Evolutionary conservation across 2,888 invertebrate species (phyloP).

Genomic region (Horisme vitalbata): DNA sequence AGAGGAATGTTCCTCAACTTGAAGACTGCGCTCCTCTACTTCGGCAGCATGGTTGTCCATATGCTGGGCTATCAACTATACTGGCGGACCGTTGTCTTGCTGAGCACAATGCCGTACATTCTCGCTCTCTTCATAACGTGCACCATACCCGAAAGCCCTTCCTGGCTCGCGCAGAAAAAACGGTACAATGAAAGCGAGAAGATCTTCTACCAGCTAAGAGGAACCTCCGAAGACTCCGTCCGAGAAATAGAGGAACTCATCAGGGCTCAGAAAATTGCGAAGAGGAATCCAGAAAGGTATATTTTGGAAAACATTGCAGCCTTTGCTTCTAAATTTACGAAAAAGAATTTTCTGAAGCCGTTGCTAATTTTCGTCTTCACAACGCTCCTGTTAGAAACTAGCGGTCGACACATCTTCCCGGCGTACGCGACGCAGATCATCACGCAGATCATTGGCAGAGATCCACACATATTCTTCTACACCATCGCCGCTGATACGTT

Average conservation of each 20-base stretch:
- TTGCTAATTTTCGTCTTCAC: slow-evolving; percentile 35
- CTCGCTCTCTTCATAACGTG: slow-evolving; percentile 50
- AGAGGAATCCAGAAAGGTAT: background rate
- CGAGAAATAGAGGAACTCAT: slow-evolving; percentile 45
- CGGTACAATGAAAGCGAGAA: slow-evolving; percentile 67
- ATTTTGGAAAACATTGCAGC: slow-evolving; percentile 4
- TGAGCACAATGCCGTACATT: slow-evolving; percentile 43
- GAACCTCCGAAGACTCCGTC: slow-evolving; percentile 43
- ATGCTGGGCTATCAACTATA: slow-evolving; percentile 42
- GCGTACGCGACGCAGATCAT: slow-evolving; percentile 47
- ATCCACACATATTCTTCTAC: slow-evolving; percentile 35
- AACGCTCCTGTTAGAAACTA: slow-evolving; percentile 38
- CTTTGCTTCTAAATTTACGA: slow-evolving; percentile 31
- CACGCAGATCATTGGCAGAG: slow-evolving; percentile 34
- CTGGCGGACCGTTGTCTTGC: slow-evolving; percentile 51
- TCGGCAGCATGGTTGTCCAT: slow-evolving; percentile 51
- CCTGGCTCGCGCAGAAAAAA: slow-evolving; percentile 77
- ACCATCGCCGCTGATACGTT: slow-evolving; percentile 44
- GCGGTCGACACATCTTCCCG: slow-evolving; percentile 46
- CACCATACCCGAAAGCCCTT: slow-evolving; percentile 83
- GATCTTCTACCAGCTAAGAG: slow-evolving; percentile 77
- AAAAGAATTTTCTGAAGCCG: slow-evolving; percentile 39
- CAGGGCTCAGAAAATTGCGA: slow-evolving; percentile 38
- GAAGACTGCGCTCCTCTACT: slow-evolving; percentile 52
- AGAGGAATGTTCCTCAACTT: slow-evolving; percentile 59